Evolutionary conservation across 2,888 invertebrate species (phyloP).

Genomic region (Nematopogon swammerdamellus): DNA sequence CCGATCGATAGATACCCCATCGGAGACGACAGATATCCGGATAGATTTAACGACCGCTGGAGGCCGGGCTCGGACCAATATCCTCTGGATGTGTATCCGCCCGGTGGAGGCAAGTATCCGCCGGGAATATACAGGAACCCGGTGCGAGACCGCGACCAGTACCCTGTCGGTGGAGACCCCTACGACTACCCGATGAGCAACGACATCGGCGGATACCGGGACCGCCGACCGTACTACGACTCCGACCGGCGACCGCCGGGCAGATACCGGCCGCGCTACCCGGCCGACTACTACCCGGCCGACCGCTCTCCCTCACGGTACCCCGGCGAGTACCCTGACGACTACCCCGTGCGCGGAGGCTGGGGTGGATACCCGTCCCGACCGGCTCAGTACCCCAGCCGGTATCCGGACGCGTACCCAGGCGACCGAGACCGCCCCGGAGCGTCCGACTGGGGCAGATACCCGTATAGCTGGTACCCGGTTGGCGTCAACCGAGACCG

Average conservation of each 20-base stretch:
- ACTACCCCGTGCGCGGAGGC: slow-evolving; percentile 29
- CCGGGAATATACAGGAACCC: slow-evolving; percentile 28
- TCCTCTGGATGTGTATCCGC: slow-evolving; percentile 23
- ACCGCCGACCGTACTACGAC: slow-evolving; percentile 27
- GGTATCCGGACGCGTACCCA: slow-evolving; percentile 48
- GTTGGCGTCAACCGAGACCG: slow-evolving; percentile 49
- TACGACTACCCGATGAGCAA: slow-evolving; percentile 26
- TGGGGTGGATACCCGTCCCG: slow-evolving; percentile 27
- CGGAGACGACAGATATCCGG: slow-evolving; percentile 54
- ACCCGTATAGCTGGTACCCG: slow-evolving; percentile 42
- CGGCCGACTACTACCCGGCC: slow-evolving; percentile 33
- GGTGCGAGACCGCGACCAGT: slow-evolving; percentile 18
- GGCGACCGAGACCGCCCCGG: slow-evolving; percentile 35
- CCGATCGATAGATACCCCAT: slow-evolving; percentile 49
- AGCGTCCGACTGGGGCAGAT: slow-evolving; percentile 39
- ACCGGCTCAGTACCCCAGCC: slow-evolving; percentile 26
- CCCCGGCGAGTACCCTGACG: slow-evolving; percentile 20
- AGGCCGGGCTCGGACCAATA: slow-evolving; percentile 12
- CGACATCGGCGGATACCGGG: slow-evolving; percentile 35
- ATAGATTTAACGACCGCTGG: slow-evolving; percentile 34
- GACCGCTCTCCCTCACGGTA: slow-evolving; percentile 26
- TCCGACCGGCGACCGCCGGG: not conserved
- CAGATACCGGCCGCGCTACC: slow-evolving; percentile 31
- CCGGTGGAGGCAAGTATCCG: slow-evolving; percentile 28
- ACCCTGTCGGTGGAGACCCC: slow-evolving; percentile 26